A percentile compares a stretch with the other conserved stretches of the same genome.
Evolutionary conservation across 2,797 vertebrate genomes (phyloP).

Genomic region (Mycteria americana): DNA sequence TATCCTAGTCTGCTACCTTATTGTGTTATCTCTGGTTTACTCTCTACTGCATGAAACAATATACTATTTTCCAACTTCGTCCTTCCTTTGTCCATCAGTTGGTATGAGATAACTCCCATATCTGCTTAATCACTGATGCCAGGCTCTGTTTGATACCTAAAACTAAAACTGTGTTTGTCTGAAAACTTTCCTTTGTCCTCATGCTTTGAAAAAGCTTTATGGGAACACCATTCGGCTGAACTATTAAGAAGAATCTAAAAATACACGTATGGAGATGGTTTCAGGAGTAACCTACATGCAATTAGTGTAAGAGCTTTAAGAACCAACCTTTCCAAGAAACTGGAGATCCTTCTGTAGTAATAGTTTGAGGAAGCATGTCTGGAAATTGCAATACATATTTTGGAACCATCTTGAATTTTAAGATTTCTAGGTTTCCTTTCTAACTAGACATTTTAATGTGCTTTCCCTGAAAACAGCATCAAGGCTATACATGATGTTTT

Average conservation of each 20-base stretch:
- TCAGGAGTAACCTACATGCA: not conserved
- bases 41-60: not conserved
- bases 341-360: not conserved
- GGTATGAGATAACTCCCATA: rapidly evolving
- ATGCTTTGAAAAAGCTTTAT: not conserved
- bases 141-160: not conserved
- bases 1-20: not conserved
- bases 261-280: rapidly evolving
- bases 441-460: not conserved
- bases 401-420: not conserved
- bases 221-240: not conserved
- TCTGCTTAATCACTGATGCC: not conserved
- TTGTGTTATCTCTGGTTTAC: not conserved
- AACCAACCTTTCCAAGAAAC: not conserved
- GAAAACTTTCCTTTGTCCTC: not conserved
- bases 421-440: not conserved
- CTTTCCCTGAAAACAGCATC: not conserved
- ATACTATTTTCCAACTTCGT: not conserved
- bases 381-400: not conserved
- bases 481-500: not conserved
- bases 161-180: not conserved
- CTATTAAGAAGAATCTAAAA: not conserved
- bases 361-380: not conserved
- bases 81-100: not conserved
- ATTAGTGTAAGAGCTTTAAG: not conserved